Evolutionary conservation across 2,888 invertebrate species (phyloP).

Genomic region (Leucozona laternaria): DNA sequence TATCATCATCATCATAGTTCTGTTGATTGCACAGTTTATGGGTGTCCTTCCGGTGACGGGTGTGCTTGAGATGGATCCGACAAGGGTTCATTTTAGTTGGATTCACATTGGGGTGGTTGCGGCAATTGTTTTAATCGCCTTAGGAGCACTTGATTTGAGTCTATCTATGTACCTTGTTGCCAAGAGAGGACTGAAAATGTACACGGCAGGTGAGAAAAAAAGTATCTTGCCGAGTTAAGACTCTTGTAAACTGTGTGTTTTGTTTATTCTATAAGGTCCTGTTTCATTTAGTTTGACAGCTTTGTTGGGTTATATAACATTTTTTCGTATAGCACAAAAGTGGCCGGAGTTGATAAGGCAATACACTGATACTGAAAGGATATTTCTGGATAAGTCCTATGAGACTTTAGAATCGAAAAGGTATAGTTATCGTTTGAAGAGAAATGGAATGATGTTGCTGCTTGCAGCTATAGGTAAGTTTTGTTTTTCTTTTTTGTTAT

Average conservation of each 20-base stretch:
- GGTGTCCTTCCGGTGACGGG: constrained; percentile 85
- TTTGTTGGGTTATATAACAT: constrained; percentile 78
- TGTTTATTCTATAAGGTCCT: constrained; percentile 77
- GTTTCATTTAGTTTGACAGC: constrained; percentile 81
- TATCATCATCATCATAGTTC: constrained; percentile 79
- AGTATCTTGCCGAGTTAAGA: background rate
- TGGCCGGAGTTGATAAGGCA: constrained; percentile 80
- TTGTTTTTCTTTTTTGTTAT: background rate
- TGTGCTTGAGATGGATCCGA: constrained; percentile 81
- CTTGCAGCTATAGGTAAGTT: constrained; percentile 77
- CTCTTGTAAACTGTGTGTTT: background rate
- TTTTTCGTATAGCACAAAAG: constrained; percentile 79
- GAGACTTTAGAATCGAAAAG: constrained; percentile 76
- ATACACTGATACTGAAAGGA: constrained; percentile 79
- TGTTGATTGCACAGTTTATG: constrained; percentile 85
- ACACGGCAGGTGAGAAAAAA: constrained; percentile 79
- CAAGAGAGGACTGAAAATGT: constrained; percentile 79
- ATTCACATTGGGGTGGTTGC: constrained; percentile 77
- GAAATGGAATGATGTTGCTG: constrained; percentile 78
- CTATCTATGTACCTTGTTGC: constrained; percentile 78
- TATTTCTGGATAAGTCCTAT: constrained; percentile 80
- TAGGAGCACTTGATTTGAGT: constrained; percentile 77
- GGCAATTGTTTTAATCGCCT: constrained; percentile 76
- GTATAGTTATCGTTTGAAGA: constrained; percentile 78
- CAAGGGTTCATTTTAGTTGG: constrained; percentile 80